Evolutionary conservation across 2,888 invertebrate genomes (phyloP).

Genomic region (Pterobdella sp.): DNA sequence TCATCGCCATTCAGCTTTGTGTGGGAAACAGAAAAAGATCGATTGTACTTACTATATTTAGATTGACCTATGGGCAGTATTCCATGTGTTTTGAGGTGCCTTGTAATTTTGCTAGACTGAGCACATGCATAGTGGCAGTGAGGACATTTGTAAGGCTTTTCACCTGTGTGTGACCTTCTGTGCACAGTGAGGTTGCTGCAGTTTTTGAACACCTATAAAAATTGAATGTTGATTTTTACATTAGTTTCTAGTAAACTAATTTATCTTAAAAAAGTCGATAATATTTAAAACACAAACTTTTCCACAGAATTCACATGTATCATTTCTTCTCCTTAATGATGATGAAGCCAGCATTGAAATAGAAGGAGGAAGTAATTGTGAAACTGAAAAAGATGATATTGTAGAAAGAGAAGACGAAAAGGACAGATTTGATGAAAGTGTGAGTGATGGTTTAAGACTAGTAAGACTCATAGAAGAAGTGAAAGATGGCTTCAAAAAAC

Average conservation of each 20-base stretch:
- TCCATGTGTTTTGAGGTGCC: constrained; percentile 99
- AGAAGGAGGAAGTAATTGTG: neutral
- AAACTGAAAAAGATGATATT: neutral
- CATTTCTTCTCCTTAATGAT: constrained; percentile 42
- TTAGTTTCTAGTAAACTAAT: too few species aligned
- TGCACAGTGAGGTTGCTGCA: constrained; percentile 58
- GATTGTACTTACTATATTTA: constrained; percentile 7
- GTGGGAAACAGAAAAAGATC: neutral
- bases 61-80: constrained; percentile 10
- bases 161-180: constrained; percentile 57
- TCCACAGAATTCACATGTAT: constrained; percentile 55
- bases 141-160: constrained; percentile 96
- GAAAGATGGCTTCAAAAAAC: too few species aligned
- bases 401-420: neutral
- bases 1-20: neutral
- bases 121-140: constrained; percentile 98
- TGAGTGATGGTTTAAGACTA: too few species aligned
- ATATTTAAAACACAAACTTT: constrained; percentile 39
- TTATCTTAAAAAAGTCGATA: neutral
- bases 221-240: too few species aligned
- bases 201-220: constrained; percentile 74
- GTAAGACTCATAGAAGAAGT: too few species aligned
- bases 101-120: constrained; percentile 95
- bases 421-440: neutral
- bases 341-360: neutral